Base-by-base conservation (phyloP, 37 sponge, comb jelly and placozoan species). In the Spongilla lacustris region DNA sequence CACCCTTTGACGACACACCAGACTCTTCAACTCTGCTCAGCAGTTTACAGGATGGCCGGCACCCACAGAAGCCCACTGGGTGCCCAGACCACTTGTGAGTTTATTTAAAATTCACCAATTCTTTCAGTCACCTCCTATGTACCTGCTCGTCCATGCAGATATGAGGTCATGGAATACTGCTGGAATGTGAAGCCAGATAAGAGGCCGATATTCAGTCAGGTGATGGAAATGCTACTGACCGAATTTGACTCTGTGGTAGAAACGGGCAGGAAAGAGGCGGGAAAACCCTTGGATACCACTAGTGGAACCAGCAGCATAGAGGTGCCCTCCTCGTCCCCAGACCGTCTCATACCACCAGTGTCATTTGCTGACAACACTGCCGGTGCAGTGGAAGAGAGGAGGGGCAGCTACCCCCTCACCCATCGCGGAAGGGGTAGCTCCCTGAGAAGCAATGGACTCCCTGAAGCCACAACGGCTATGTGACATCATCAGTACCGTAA, bases 1-100 rank as follows among this genome's bases (percentile, higher is more conserved):
- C 76, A 8, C 85, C 85, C 76, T 85, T 70, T 77, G 85, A 69
- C 2, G 85, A 77, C 31, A 67, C 33, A 1, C 78, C 77, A n/a
- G 38, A 67, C 78, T n/a, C 58, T 17, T 19, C 70, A 69, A 26
- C 71, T 8, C 69, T 85, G 24, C 33, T 41, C 6, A 78, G 69
- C 30, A 23, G 67, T 46, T 9, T 85, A 37, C 66, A 36, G 78
- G 69, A 41, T 21, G 85, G 78, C 9, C 73, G 77, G 31, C 25
- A 26, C 12, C 85, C 85, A 8, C 69, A 23, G n/a, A 33, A 21
- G 46, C 85, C 85, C 14, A 78, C 77, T 19, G 70, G 48, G 19
- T 77, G 78, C 78, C 77, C 85, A 67, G 28, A 77, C 25, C 34
- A 66, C n/a, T 70, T 85, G 85, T 85, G 71, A 77, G 85, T 75